Base-by-base conservation (phyloP, 2,888 invertebrate genomes). In the Steromphala cineraria region DNA sequence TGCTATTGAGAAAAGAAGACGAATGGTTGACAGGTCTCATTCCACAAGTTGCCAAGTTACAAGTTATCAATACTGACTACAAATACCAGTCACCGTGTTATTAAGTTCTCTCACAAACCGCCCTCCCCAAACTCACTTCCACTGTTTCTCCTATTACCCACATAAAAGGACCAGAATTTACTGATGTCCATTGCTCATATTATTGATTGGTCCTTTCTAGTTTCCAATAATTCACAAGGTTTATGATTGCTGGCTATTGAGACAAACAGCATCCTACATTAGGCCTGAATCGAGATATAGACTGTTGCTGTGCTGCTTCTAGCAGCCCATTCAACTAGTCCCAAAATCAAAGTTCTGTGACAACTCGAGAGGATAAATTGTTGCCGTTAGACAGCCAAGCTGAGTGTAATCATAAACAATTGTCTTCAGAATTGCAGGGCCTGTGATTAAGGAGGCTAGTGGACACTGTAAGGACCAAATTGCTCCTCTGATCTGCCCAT, bases 351-450 rank as follows among this genome's bases (percentile, higher is more conserved):
- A 75, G 74, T 56, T 28, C 21, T 53, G 78, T 75, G 78, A 75
- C 75, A 80, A 82, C 67, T 67, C 75, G 74, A 79, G 79, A 52
- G 53, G 76, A 75, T 80, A 82, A 84, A 84, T 82, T 82, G 81
- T 79, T 78, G 79, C 82, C 80, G 79, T 74, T 79, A 76, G 76
- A 71, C 74, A 31, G 78, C 80, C 74, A 81, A 78, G 52, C 75
- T 77, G 78, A 80, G 75, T 78, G 82, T 81, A 82, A 84, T 82
- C 84, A 84, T 82, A 82, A 78, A 80, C 80, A 80, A 83, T 83
- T 83, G 83, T 85, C 67, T 21, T 55, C 67, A 40, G 52, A 71
- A 75, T 67, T 40, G 52, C 52, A 62, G 53, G 53, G 77, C 36
- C 36, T 40, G 62, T 80, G 80, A 82, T 82, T 77, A 82, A 82